A percentile compares a stretch with the other conserved stretches of the same genome.
Conservation (phyloP, 2,797 vertebrate species). For the Pseudochaenichthys georgianus region DNA sequence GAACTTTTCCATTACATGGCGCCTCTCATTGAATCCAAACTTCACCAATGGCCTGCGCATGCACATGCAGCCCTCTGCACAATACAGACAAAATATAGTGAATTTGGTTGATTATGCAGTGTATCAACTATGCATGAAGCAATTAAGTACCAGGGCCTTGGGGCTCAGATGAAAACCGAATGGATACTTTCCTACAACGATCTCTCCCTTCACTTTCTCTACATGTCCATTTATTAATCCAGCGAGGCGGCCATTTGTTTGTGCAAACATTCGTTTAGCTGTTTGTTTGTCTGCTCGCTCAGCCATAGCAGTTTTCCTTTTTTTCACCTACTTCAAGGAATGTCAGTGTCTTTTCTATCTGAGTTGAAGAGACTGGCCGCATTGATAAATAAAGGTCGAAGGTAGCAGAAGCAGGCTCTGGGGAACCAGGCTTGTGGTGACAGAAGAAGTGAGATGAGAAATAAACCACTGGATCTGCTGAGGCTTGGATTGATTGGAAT, state of each 20-base stretch:
- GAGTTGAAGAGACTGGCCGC: conserved; percentile 40
- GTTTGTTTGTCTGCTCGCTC: conserved; percentile 65
- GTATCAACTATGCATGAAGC: conserved; percentile 83
- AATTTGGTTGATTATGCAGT: conserved; percentile 78
- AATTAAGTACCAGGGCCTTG: conserved; percentile 73
- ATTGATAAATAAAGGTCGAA: conserved; percentile 72
- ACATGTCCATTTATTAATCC: conserved; percentile 73
- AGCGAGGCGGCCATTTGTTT: conserved; percentile 64
- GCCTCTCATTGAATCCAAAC: conserved; percentile 43
- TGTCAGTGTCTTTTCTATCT: conserved; percentile 37
- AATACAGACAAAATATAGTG: conserved; percentile 48
- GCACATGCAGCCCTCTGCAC: conserved; percentile 32
- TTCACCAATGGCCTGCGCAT: conserved; percentile 38
- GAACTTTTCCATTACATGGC: conserved; percentile 45
- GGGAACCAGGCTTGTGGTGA: conserved; percentile 39
- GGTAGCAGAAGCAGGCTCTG: conserved; percentile 48
- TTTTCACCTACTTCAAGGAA: conserved; percentile 25
- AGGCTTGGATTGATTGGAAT: conserved; percentile 76
- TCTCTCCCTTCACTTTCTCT: conserved; percentile 45
- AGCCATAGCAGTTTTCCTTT: conserved; percentile 25
- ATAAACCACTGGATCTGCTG: conserved; percentile 64
- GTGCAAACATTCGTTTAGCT: conserved; percentile 72
- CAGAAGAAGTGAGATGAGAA: conserved; percentile 54
- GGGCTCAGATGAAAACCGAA: conserved; percentile 68
- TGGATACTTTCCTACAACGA: conserved; percentile 64